phyloP scores from a whole-genome alignment of 1,140 invertebrate species.

The Colletes gigas region DNA sequence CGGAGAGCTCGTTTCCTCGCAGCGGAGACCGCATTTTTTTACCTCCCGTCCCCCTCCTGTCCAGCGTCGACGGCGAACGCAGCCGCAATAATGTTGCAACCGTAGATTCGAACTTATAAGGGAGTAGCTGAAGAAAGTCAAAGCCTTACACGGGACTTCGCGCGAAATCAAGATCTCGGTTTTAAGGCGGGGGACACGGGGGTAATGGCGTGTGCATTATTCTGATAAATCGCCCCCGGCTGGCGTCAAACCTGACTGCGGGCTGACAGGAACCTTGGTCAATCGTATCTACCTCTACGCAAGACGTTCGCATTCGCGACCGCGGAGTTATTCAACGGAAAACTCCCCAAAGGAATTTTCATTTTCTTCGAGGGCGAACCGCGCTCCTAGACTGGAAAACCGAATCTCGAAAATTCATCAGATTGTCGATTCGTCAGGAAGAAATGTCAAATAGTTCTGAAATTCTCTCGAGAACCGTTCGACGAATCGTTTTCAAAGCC shows the following conservation, averaged over 20 bases:
- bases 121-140: constrained; percentile 60
- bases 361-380: not conserved
- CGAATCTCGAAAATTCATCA: too few species aligned
- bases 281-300: constrained; percentile 62
- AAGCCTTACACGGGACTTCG: constrained; percentile 57
- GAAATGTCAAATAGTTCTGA: too few species aligned
- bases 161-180: constrained; percentile 67
- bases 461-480: too few species aligned
- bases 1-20: not conserved
- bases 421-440: too few species aligned
- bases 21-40: not conserved
- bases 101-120: constrained; percentile 57
- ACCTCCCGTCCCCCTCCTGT: too few species aligned
- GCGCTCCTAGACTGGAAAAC: not conserved
- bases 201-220: constrained; percentile 72
- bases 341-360: not conserved
- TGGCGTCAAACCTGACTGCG: constrained; percentile 68
- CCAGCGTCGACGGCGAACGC: not conserved
- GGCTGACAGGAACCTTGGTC: constrained; percentile 66
- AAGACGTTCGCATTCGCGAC: constrained; percentile 59
- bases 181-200: constrained; percentile 63
- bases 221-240: constrained; percentile 68
- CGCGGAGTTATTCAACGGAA: constrained; percentile 32
- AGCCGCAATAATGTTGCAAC: constrained; percentile 48
- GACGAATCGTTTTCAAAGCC: too few species aligned